Percentiles rank a stretch among this genome's conserved stretches.
Conservation (phyloP, 2,888 invertebrate genomes). For the Acanthoscelides obtectus region DNA sequence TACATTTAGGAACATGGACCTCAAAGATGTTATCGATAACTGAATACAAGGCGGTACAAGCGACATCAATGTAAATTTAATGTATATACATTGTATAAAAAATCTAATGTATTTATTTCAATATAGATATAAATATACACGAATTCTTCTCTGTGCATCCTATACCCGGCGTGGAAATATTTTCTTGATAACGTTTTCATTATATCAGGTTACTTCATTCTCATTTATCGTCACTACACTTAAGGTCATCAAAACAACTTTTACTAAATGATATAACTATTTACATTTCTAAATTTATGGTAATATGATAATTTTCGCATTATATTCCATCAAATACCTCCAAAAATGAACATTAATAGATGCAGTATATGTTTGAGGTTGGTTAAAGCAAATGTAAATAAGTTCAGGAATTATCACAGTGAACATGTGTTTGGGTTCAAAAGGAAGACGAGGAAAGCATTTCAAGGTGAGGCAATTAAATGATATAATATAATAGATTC, state of each 20-base stretch:
- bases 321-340: not conserved
- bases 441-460: conserved; percentile 28
- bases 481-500: too few species aligned
- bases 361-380: not conserved
- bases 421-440: conserved; percentile 43
- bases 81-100: too few species aligned
- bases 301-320: too few species aligned
- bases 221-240: not conserved
- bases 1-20: too few species aligned
- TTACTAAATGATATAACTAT: not conserved
- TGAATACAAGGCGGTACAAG: too few species aligned
- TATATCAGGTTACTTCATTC: not conserved
- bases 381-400: not conserved
- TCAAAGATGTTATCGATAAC: too few species aligned
- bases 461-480: conserved; percentile 36
- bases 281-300: too few species aligned
- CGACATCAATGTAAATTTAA: too few species aligned
- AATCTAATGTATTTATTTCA: too few species aligned
- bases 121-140: too few species aligned
- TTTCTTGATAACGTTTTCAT: not conserved
- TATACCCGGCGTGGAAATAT: not conserved
- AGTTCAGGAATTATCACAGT: conserved; percentile 36
- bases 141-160: not conserved
- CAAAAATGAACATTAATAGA: not conserved
- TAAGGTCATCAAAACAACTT: not conserved